Evolutionary conservation across 2,888 invertebrate genomes (phyloP).

Genomic region (Blomia tropicalis): DNA sequence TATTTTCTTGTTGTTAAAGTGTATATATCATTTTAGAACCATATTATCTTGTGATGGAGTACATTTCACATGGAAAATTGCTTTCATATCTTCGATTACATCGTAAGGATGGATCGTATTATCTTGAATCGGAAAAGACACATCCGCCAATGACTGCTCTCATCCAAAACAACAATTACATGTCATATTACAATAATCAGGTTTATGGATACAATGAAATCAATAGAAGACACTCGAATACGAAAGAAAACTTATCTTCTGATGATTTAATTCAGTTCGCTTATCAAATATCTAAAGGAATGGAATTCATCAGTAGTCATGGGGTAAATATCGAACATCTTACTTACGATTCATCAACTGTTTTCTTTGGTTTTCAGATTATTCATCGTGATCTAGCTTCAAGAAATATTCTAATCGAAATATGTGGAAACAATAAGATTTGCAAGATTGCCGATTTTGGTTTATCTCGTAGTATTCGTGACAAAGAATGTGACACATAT

Average conservation of each 20-base stretch:
- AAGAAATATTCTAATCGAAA: slow-evolving; percentile 65
- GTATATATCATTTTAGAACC: slow-evolving; percentile 46
- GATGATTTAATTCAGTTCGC: slow-evolving; percentile 74
- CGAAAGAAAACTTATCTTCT: slow-evolving; percentile 47
- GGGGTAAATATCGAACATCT: slow-evolving; percentile 44
- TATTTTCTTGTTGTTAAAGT: neutral
- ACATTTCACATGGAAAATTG: slow-evolving; percentile 68
- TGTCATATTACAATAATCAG: slow-evolving; percentile 10
- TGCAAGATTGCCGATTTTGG: slow-evolving; percentile 81
- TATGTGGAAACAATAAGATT: slow-evolving; percentile 67
- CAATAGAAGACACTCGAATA: neutral
- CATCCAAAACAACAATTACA: slow-evolving; percentile 8
- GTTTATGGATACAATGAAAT: slow-evolving; percentile 14
- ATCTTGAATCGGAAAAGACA: slow-evolving; percentile 51
- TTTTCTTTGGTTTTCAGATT: slow-evolving; percentile 34
- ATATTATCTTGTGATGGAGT: slow-evolving; percentile 79
- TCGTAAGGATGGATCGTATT: slow-evolving; percentile 56
- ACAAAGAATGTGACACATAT: slow-evolving; percentile 42
- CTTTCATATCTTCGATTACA: slow-evolving; percentile 72
- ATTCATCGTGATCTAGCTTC: slow-evolving; percentile 81
- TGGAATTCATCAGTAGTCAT: slow-evolving; percentile 66
- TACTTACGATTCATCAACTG: neutral
- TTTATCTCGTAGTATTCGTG: slow-evolving; percentile 71
- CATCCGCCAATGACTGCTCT: slow-evolving; percentile 18
- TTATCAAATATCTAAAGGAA: slow-evolving; percentile 73